Base-by-base conservation (phyloP, 2,797 vertebrate genomes). In the Petrocephalus schoutedeni region DNA sequence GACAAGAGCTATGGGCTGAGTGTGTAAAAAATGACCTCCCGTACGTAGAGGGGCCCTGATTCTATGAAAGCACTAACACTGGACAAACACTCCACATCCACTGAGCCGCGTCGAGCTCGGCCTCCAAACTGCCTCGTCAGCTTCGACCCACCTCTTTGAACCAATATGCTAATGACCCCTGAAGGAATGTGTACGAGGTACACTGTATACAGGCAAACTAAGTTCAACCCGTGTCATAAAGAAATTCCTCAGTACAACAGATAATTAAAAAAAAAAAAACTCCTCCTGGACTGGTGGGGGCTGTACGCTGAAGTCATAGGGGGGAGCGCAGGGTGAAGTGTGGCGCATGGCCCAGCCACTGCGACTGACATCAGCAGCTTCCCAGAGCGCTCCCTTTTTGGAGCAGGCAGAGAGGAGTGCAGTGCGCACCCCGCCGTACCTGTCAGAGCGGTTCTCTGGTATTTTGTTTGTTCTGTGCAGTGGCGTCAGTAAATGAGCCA, bases 371-470 rank as follows among this genome's bases (percentile, higher is more conserved):
- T 83, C 54, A 4, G 77, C 41, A 51, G 59, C 89, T 85, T 77
- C 74, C 54, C 32, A 80, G 54, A 8, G 16, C 19, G 21, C 80
- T 4, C 49, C 80, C 77, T 45, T 53, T 64, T 32, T 32, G 83
- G 0, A 59, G 12, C 64, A n/a, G 1, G 86, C 67, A 89, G 89
- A 85, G 56, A 87, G 86, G 89, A 32, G 56, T 61, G 61, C 28
- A 36, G 56, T 61, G 67, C 89, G 89, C 87, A 90, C 88, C 71
- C 36, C 91, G 92, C 92, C 91, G 89, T 59, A 95, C 95, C 94
- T 92, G 95, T 95, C 53, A 87, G 94, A 92, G 94, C 95, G 91
- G 94, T 95, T 95, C 92, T 67, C 84, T 92, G 90, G 90, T 90
- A 93, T 94, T 89, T 89, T 82, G 92, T 91, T 92, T 41, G 67